Conservation (phyloP, 1,140 invertebrate genomes). For the Brachionus sp. region DNA sequence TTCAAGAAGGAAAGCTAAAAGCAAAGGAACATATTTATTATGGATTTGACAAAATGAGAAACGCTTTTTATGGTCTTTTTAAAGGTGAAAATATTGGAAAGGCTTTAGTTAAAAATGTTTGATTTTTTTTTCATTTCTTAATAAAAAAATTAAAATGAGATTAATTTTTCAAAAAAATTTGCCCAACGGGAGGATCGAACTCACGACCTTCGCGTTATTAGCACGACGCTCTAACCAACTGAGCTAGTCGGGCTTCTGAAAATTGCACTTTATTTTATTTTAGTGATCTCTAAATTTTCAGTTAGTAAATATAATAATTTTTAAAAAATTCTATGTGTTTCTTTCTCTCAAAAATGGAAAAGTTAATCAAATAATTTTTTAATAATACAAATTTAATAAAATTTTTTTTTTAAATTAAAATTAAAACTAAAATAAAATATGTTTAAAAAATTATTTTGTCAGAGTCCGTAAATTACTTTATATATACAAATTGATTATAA, state of each 20-base stretch:
- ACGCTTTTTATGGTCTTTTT: conserved; percentile 66
- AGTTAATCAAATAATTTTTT: too few relatives aligned
- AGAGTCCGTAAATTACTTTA: too few relatives aligned
- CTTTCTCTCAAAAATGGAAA: too few relatives aligned
- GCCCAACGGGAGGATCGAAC: conserved; percentile 37
- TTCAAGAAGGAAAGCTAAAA: conserved; percentile 62
- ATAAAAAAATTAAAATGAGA: not conserved
- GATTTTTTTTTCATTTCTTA: not conserved
- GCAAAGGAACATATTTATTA: conserved; percentile 64
- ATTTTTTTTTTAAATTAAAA: too few relatives aligned
- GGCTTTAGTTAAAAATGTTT: conserved; percentile 62
- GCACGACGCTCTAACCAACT: conserved; percentile 40
- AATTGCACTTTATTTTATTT: not conserved
- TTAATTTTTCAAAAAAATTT: not conserved
- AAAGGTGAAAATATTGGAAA: conserved; percentile 66
- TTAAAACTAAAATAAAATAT: too few relatives aligned
- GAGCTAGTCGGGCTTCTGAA: not conserved
- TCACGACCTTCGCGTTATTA: conserved; percentile 39
- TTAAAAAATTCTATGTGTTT: too few relatives aligned
- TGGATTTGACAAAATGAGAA: conserved; percentile 66
- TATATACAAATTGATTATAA: too few relatives aligned
- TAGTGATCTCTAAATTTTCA: too few relatives aligned
- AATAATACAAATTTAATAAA: too few relatives aligned
- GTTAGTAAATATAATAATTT: too few relatives aligned
- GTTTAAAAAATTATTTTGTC: too few relatives aligned